Percentiles rank a stretch among this genome's conserved stretches.
These are phyloP conservation scores for Folsomia candida DNA, from an alignment of 2,888 invertebrate genomes.

Conservation along the genomic window DNA sequence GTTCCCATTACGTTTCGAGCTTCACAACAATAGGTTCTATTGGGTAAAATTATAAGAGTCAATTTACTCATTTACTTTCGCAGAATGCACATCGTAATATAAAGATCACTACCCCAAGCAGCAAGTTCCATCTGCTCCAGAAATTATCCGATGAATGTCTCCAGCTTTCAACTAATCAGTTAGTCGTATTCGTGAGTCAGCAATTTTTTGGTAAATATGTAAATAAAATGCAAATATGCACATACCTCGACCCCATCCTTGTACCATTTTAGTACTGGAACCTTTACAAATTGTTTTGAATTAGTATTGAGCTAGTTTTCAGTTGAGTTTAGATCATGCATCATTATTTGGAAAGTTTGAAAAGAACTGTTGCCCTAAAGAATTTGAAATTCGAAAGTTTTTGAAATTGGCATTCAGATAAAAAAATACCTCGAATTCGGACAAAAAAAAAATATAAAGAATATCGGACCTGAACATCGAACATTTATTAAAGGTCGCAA, in stretches of 20 bases:
- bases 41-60: neutral
- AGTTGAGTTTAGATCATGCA: too few species aligned
- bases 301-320: too few species aligned
- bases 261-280: constrained; percentile 83
- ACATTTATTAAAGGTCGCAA: too few species aligned
- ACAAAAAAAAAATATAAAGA: too few species aligned
- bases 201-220: neutral
- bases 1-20: constrained; percentile 88
- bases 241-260: constrained; percentile 75
- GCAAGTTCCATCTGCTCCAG: constrained; percentile 84
- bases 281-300: too few species aligned
- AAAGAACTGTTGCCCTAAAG: too few species aligned
- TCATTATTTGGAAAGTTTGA: neutral
- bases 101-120: constrained; percentile 68
- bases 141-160: constrained; percentile 85
- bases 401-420: neutral
- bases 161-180: constrained; percentile 68
- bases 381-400: neutral
- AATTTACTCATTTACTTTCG: too few species aligned
- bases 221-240: neutral
- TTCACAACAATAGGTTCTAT: constrained; percentile 77
- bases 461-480: too few species aligned
- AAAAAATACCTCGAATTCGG: too few species aligned
- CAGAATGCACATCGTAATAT: too few species aligned
- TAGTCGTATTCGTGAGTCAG: neutral